These are phyloP conservation scores for Apeira syringaria DNA, from an alignment of 2,888 invertebrate species.

Conservation along the genomic window DNA sequence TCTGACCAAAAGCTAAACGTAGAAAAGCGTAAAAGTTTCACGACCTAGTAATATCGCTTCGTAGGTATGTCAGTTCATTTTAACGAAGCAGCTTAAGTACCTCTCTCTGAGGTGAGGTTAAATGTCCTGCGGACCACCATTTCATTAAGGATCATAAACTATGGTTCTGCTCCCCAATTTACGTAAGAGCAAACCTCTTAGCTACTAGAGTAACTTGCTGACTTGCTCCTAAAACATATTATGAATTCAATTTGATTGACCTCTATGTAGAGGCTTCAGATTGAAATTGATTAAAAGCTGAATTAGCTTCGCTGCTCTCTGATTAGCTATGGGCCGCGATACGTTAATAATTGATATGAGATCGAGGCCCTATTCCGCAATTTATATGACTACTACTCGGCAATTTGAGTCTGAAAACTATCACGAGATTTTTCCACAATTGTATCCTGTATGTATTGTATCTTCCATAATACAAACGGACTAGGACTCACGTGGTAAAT, in stretches of 20 bases:
- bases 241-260: constrained; percentile 59
- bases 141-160: constrained; percentile 53
- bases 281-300: constrained; percentile 18
- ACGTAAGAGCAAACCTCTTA: constrained; percentile 42
- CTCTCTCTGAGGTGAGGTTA: constrained; percentile 25
- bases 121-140: constrained; percentile 35
- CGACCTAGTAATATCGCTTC: constrained; percentile 14
- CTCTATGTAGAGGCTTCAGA: constrained; percentile 30
- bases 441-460: too few relatives aligned
- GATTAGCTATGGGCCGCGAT: too few relatives aligned
- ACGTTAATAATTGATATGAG: too few relatives aligned
- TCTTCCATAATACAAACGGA: too few relatives aligned
- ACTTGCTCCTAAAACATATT: constrained; percentile 47
- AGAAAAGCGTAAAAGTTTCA: constrained; percentile 16
- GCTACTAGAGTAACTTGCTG: constrained; percentile 43
- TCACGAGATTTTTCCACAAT: too few relatives aligned
- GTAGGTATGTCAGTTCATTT: constrained; percentile 11
- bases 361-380: too few relatives aligned
- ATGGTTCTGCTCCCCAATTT: constrained; percentile 52
- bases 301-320: constrained; percentile 10
- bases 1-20: constrained; percentile 7
- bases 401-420: too few relatives aligned
- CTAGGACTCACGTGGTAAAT: too few relatives aligned
- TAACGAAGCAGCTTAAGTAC: constrained; percentile 23
- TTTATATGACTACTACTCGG: too few relatives aligned